These are phyloP conservation scores for Drosophila arawakana DNA, from an alignment of 1,140 invertebrate genomes.

Conservation along the genomic window DNA sequence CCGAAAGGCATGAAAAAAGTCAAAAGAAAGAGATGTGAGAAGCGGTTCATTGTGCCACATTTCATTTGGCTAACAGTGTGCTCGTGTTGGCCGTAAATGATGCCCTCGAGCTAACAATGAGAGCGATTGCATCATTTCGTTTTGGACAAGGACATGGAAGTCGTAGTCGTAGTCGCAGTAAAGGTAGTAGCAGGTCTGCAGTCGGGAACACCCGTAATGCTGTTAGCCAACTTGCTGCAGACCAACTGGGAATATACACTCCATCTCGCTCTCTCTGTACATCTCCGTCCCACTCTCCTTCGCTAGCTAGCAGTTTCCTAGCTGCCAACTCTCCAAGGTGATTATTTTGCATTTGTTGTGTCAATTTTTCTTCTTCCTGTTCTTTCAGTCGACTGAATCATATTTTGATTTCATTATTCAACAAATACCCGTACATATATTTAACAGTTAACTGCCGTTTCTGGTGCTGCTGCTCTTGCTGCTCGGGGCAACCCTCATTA, in stretches of 20 bases:
- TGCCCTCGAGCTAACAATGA: conserved; percentile 62
- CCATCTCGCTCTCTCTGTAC: background rate
- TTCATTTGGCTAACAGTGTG: conserved; percentile 76
- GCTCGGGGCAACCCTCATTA: conserved; percentile 34
- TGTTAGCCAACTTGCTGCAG: conserved; percentile 44
- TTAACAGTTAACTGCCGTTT: conserved; percentile 10
- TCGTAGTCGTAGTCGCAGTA: too few relatives aligned
- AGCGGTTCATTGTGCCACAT: conserved; percentile 75
- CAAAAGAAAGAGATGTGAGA: conserved; percentile 27
- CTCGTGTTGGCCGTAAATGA: conserved; percentile 49
- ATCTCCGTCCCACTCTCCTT: too few relatives aligned
- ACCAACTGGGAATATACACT: conserved; percentile 55
- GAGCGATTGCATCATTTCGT: conserved; percentile 61
- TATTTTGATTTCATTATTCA: conserved; percentile 72
- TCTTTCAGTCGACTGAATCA: conserved; percentile 20
- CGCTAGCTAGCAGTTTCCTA: conserved; percentile 5
- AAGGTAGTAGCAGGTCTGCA: background rate
- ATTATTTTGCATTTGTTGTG: conserved; percentile 75
- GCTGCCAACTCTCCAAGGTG: conserved; percentile 64
- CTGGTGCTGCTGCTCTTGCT: background rate
- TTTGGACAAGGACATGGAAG: conserved; percentile 19
- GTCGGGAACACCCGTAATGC: conserved; percentile 9
- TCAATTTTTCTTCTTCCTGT: conserved; percentile 49
- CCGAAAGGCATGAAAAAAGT: conserved; percentile 1
- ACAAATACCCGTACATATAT: conserved; percentile 1